These are phyloP conservation scores for Cephalopterus ornatus DNA, from an alignment of 2,113 vertebrate species.

Conservation along the genomic window DNA sequence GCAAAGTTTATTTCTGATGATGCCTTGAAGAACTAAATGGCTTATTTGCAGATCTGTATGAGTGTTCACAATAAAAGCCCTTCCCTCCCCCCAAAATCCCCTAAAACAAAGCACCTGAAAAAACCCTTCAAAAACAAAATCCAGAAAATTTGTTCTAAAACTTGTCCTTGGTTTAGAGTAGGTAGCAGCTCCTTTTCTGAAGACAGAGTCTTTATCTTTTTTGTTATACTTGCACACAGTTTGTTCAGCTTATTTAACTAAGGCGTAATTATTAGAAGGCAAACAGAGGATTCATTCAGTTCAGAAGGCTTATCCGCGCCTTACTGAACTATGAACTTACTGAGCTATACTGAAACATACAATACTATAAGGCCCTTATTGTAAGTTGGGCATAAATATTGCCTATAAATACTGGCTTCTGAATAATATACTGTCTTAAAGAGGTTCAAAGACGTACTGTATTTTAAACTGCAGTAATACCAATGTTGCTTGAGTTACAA, in stretches of 20 bases:
- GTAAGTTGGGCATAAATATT: conserved; percentile 40
- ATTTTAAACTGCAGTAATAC: conserved; percentile 28
- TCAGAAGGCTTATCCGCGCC: background rate
- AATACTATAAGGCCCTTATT: conserved; percentile 34
- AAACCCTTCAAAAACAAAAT: background rate
- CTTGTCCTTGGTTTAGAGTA: background rate
- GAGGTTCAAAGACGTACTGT: conserved; percentile 48
- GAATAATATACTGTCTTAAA: conserved; percentile 36
- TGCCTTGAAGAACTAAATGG: background rate
- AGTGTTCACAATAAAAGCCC: background rate
- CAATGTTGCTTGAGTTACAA: background rate
- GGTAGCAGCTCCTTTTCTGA: background rate
- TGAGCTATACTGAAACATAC: background rate
- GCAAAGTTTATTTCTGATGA: background rate
- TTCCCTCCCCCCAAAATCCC: background rate
- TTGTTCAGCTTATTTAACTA: conserved; percentile 27
- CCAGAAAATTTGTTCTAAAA: background rate
- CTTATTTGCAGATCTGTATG: background rate
- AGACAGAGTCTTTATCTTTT: background rate
- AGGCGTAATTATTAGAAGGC: conserved; percentile 3
- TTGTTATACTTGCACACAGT: background rate
- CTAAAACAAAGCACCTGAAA: background rate
- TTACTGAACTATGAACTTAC: background rate
- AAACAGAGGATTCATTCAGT: conserved; percentile 11
- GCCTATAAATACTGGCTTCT: conserved; percentile 24